A percentile compares a stretch with the other conserved stretches of the same genome.
Conservation (phyloP, 2,797 vertebrate genomes). For the Myotis myotis region DNA sequence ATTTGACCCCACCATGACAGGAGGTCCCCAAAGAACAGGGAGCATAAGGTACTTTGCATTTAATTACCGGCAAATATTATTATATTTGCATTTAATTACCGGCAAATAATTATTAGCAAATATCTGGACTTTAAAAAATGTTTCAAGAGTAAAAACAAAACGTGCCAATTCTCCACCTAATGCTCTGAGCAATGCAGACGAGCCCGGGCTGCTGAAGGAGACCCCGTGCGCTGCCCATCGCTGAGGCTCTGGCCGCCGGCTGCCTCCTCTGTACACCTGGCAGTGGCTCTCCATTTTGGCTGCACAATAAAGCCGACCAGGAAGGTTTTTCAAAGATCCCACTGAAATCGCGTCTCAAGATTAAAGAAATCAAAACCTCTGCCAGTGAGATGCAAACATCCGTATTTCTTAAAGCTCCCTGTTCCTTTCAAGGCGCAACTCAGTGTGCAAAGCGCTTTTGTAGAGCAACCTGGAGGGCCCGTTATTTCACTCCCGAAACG, state of each 20-base stretch:
- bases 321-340: not conserved
- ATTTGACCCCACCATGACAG: not conserved
- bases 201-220: not conserved
- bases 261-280: not conserved
- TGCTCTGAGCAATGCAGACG: not conserved
- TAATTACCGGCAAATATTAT: not conserved
- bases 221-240: not conserved
- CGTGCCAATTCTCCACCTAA: not conserved
- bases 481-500: not conserved
- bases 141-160: not conserved
- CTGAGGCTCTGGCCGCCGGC: not conserved
- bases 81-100: not conserved
- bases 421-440: not conserved
- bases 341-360: not conserved
- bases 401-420: not conserved
- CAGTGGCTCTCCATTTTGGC: not conserved
- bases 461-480: not conserved
- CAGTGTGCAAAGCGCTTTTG: not conserved
- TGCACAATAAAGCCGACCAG: not conserved
- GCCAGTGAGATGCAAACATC: not conserved
- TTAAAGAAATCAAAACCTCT: slow-evolving; percentile 15
- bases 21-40: not conserved
- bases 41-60: not conserved
- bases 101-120: slow-evolving; percentile 1
- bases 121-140: not conserved